Conservation (phyloP, 2,113 vertebrate genomes). For the zebrafish (Danio rerio) region DNA sequence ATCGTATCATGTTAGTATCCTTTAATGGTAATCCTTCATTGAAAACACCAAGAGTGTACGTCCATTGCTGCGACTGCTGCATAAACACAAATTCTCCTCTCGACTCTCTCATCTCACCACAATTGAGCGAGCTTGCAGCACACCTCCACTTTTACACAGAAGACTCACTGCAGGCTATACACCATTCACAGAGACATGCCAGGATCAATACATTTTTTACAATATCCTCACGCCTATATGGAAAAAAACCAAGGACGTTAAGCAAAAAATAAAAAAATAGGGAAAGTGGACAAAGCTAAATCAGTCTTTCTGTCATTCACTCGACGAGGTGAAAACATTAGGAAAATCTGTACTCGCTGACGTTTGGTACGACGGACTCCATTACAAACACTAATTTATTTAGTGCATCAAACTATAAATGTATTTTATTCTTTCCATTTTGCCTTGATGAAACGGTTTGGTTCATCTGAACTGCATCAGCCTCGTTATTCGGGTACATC, state of each 20-base stretch:
- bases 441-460: conserved; percentile 3
- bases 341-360: not conserved
- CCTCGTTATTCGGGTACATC: not conserved
- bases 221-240: not conserved
- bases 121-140: conserved; percentile 31
- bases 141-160: conserved; percentile 30
- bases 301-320: conserved; percentile 7
- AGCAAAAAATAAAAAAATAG: not conserved
- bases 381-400: not conserved
- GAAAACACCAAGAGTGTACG: conserved; percentile 16
- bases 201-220: conserved; percentile 2
- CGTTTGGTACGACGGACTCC: not conserved
- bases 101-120: conserved; percentile 36
- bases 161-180: conserved; percentile 15
- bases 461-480: not conserved
- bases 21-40: conserved; percentile 37
- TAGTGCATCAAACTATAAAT: not conserved
- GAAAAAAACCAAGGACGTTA: not conserved
- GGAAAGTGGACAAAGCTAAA: not conserved
- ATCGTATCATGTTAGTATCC: conserved; percentile 33
- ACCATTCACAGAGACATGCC: conserved; percentile 16
- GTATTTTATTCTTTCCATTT: not conserved
- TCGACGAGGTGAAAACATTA: not conserved
- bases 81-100: conserved; percentile 22
- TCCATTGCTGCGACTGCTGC: conserved; percentile 30